Percentiles rank a stretch among this genome's conserved stretches.
Conservation (phyloP, 2,797 vertebrate genomes). For the Amazonetta brasiliensis region DNA sequence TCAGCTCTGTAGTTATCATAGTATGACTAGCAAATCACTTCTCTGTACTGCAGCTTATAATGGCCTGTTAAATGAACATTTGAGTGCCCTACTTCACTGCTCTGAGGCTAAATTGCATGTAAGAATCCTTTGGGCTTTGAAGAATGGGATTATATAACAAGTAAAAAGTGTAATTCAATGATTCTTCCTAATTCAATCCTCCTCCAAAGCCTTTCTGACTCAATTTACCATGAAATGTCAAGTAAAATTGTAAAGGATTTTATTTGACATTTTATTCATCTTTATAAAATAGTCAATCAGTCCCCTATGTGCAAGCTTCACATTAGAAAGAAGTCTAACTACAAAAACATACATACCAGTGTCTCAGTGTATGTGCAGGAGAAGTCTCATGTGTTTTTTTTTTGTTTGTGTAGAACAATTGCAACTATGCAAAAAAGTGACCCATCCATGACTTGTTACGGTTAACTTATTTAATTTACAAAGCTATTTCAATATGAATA, state of each 20-base stretch:
- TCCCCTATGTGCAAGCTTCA: not conserved
- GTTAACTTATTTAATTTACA: not conserved
- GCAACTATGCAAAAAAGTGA: not conserved
- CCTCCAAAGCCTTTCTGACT: not conserved
- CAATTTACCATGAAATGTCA: not conserved
- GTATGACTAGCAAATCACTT: not conserved
- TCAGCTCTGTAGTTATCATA: not conserved
- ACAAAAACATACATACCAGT: not conserved
- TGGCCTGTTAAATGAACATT: not conserved
- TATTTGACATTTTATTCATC: not conserved
- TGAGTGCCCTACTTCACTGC: not conserved
- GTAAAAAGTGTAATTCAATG: not conserved
- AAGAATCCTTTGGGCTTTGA: not conserved
- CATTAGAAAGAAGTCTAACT: not conserved
- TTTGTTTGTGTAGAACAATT: not conserved
- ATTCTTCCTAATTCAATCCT: not conserved
- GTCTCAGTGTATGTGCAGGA: not conserved
- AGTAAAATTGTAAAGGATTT: not conserved
- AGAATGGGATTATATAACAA: not conserved
- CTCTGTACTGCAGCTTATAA: not conserved
- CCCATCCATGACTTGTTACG: not conserved
- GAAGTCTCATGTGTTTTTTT: not conserved
- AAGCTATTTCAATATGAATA: not conserved
- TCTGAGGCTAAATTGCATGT: not conserved
- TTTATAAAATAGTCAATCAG: not conserved